Conservation (phyloP, 2,797 vertebrate genomes). For the Delichon dasypus region DNA sequence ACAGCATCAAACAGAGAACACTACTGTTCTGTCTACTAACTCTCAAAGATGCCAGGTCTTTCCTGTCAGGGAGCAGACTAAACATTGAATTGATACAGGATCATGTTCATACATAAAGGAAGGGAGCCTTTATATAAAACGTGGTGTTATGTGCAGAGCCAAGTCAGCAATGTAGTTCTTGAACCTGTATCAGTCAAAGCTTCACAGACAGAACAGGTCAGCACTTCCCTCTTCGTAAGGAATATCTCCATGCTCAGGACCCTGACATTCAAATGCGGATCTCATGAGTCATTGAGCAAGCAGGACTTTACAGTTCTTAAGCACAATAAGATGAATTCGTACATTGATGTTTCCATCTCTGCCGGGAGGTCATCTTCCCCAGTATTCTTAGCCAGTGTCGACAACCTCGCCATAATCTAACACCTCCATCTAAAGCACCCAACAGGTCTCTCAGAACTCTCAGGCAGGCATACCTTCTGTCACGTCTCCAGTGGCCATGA, state of each 20-base stretch:
- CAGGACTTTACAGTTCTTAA: background rate
- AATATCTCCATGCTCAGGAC: background rate
- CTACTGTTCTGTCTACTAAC: background rate
- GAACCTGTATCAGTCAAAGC: background rate
- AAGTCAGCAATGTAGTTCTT: background rate
- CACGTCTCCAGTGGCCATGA: conserved; percentile 25
- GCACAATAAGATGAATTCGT: background rate
- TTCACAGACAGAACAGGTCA: background rate
- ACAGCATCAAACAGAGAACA: background rate
- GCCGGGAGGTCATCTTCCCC: background rate
- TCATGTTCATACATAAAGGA: accelerated
- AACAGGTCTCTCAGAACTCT: background rate
- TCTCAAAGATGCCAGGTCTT: background rate
- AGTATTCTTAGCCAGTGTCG: background rate
- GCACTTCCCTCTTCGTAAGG: background rate
- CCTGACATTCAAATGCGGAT: background rate
- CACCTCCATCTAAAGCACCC: background rate
- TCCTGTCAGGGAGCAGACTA: background rate
- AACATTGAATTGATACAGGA: background rate
- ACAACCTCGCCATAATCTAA: background rate
- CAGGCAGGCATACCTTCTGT: conserved; percentile 74
- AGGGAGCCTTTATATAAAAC: background rate
- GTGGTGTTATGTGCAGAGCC: background rate
- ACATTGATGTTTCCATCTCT: background rate
- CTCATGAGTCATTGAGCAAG: background rate